Conservation (phyloP, 2,113 vertebrate genomes). For the Glareola pratincola region DNA sequence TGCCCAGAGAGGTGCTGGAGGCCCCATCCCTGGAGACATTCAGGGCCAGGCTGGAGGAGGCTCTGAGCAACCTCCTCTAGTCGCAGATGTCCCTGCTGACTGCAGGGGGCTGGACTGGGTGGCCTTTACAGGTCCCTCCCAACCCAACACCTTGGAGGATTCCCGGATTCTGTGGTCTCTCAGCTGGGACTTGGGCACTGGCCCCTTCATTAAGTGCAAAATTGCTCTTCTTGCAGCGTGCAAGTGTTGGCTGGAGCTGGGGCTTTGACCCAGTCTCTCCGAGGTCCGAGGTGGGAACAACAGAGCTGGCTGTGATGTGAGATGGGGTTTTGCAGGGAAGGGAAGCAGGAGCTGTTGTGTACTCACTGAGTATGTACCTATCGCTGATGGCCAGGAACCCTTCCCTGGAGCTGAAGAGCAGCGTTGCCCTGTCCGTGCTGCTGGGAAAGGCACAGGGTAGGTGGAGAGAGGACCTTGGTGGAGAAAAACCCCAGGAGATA, state of each 20-base stretch:
- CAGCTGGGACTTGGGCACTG: not conserved
- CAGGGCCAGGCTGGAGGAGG: too few species aligned
- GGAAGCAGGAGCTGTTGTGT: not conserved
- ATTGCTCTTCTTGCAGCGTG: not conserved
- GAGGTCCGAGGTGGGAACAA: not conserved
- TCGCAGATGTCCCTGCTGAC: too few species aligned
- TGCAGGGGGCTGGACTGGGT: too few species aligned
- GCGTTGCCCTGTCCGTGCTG: not conserved
- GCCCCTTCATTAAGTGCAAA: not conserved
- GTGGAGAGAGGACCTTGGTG: not conserved
- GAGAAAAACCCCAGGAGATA: not conserved
- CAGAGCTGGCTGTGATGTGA: not conserved
- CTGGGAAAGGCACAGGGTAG: not conserved
- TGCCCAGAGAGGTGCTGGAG: too few species aligned
- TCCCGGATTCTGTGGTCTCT: not conserved
- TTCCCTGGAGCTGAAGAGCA: not conserved
- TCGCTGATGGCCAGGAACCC: accelerated
- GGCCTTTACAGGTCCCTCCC: too few species aligned
- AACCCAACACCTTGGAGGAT: too few species aligned
- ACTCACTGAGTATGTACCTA: accelerated
- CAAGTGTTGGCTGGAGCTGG: not conserved
- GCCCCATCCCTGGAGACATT: too few species aligned
- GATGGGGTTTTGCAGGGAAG: not conserved
- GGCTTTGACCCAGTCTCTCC: accelerated
- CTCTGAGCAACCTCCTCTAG: too few species aligned